These are phyloP conservation scores for Hartigia nigra DNA, from an alignment of 2,888 invertebrate species.

Conservation along the genomic window DNA sequence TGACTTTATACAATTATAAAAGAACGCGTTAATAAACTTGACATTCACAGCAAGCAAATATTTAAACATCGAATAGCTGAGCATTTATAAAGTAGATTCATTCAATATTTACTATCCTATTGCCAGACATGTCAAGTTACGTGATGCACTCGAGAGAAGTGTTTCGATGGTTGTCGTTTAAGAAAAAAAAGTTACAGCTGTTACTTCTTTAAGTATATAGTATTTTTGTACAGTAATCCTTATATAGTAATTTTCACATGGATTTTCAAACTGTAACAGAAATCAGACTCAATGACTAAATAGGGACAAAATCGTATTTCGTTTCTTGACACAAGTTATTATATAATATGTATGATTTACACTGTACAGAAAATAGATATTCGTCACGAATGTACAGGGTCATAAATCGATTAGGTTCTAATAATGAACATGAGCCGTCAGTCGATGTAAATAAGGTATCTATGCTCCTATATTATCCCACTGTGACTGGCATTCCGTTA, in stretches of 20 bases:
- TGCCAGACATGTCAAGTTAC: constrained; percentile 4
- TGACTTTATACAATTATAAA: neutral
- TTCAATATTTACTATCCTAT: neutral
- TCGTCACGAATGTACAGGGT: neutral
- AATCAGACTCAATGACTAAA: neutral
- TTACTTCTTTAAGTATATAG: neutral
- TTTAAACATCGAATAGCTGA: neutral
- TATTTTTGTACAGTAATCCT: too few relatives aligned
- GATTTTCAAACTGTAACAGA: neutral
- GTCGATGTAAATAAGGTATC: neutral
- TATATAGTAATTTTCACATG: neutral
- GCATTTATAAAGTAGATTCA: neutral
- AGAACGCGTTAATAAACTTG: constrained; percentile 5
- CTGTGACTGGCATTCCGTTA: neutral
- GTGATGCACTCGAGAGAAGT: neutral
- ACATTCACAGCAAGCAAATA: neutral
- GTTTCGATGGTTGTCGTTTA: neutral
- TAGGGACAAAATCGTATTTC: neutral
- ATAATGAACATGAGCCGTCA: neutral
- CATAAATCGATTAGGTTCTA: neutral
- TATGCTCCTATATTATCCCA: neutral
- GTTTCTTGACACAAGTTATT: neutral
- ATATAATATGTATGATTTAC: neutral
- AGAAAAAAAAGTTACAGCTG: neutral
- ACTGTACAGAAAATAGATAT: neutral